A percentile compares a stretch with the other conserved stretches of the same genome.
Conservation (phyloP, 2,797 vertebrate species). For the Sylvia borin region DNA sequence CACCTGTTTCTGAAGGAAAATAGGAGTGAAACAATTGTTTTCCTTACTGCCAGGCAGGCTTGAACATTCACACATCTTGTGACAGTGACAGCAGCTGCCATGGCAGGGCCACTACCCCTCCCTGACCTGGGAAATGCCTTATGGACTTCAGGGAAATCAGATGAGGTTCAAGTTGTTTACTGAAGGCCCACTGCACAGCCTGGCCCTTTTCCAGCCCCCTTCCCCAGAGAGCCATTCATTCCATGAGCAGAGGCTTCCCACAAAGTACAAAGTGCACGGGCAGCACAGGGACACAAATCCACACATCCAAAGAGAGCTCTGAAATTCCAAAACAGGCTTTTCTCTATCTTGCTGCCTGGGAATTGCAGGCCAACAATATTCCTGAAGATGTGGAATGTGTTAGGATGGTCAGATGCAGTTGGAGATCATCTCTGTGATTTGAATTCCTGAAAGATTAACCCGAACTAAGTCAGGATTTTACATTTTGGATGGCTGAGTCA, state of each 20-base stretch:
- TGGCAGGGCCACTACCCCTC: background rate
- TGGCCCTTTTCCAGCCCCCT: background rate
- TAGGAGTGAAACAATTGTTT: rapidly evolving
- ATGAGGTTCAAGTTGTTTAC: background rate
- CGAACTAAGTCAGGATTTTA: background rate
- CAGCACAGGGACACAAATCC: background rate
- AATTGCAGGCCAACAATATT: background rate
- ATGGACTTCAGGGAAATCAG: background rate
- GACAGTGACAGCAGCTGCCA: background rate
- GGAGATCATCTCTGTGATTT: background rate
- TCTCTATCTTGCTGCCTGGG: background rate
- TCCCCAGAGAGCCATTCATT: background rate
- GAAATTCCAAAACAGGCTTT: background rate
- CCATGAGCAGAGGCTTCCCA: background rate
- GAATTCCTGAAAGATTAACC: background rate
- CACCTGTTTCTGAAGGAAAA: background rate
- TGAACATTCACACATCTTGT: background rate
- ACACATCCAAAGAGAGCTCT: rapidly evolving
- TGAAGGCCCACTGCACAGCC: background rate
- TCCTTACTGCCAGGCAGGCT: background rate
- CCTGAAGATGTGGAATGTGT: background rate
- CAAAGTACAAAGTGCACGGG: rapidly evolving
- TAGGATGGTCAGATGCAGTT: background rate
- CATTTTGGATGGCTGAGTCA: background rate
- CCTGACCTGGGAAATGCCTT: background rate